Percentiles rank a stretch among this genome's conserved stretches.
phyloP scores from a whole-genome alignment of 2,888 invertebrate species.

The Monochamus alternatus region DNA sequence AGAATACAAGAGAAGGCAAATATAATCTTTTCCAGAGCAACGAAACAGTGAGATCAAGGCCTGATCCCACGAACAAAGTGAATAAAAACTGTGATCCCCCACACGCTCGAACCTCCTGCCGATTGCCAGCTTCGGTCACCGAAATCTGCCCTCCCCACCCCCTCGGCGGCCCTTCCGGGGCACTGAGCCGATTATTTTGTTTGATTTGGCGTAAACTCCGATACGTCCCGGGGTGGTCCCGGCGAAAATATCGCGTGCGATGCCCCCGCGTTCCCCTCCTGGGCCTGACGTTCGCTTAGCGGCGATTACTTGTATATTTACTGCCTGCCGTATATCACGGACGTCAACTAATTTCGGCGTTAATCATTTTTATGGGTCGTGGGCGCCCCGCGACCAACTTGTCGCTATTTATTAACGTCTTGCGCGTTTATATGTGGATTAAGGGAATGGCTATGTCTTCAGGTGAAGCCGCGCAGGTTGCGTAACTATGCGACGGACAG shows the following conservation, averaged over 20 bases:
- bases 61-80: not conserved
- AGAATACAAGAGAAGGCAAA: no score
- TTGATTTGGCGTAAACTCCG: constrained; percentile 59
- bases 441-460: not conserved
- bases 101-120: constrained; percentile 21
- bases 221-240: constrained; percentile 42
- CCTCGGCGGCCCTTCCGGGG: constrained; percentile 45
- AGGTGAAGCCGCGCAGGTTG: not conserved
- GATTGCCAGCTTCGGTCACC: constrained; percentile 21
- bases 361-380: constrained; percentile 54
- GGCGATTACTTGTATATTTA: constrained; percentile 54
- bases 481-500: no score
- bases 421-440: not conserved
- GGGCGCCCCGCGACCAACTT: constrained; percentile 33
- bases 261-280: constrained; percentile 45
- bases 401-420: constrained; percentile 22
- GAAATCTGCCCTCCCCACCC: constrained; percentile 30
- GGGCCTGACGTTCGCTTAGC: constrained; percentile 48
- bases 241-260: constrained; percentile 48
- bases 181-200: constrained; percentile 60
- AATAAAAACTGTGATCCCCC: constrained; percentile 15
- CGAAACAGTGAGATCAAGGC: no score
- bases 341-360: constrained; percentile 53
- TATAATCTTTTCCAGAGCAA: no score
- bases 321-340: constrained; percentile 47